These are phyloP conservation scores for Oreochromis tanganicae DNA, from an alignment of 2,113 vertebrate genomes.

Conservation along the genomic window DNA sequence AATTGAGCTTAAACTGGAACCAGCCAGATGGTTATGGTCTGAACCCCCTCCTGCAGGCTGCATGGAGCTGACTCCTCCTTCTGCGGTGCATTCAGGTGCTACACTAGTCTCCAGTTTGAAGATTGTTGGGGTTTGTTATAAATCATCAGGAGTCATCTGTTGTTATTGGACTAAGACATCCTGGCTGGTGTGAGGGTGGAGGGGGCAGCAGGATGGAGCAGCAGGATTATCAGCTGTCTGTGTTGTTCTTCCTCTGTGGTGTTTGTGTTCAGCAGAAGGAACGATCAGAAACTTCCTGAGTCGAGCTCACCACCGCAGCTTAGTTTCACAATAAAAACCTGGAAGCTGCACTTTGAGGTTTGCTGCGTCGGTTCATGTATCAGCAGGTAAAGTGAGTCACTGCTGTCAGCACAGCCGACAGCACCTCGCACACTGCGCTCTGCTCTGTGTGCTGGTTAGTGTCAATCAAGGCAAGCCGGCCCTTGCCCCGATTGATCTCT, in stretches of 20 bases:
- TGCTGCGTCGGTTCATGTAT: not conserved
- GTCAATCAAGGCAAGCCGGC: not conserved
- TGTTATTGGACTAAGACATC: not conserved
- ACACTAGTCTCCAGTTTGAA: not conserved
- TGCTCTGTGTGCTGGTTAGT: not conserved
- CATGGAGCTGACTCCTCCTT: not conserved
- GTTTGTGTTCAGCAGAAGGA: not conserved
- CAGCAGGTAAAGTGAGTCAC: not conserved
- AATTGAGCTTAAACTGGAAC: not conserved
- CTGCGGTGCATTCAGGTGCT: not conserved
- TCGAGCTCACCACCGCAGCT: not conserved
- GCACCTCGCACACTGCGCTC: not conserved
- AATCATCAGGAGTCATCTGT: not conserved
- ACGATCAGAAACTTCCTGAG: not conserved
- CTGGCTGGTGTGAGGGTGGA: not conserved
- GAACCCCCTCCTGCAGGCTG: not conserved
- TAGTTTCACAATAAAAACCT: not conserved
- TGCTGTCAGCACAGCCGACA: not conserved
- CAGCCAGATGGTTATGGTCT: not conserved
- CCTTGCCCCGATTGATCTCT: not conserved
- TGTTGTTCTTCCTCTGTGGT: not conserved
- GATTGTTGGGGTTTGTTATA: not conserved
- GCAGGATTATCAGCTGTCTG: not conserved
- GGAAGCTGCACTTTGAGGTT: not conserved
- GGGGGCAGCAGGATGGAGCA: not conserved